Percentiles rank a stretch among this genome's conserved stretches.
phyloP scores from a whole-genome alignment of 2,888 invertebrate species.

The Rhabditoides inermis region DNA sequence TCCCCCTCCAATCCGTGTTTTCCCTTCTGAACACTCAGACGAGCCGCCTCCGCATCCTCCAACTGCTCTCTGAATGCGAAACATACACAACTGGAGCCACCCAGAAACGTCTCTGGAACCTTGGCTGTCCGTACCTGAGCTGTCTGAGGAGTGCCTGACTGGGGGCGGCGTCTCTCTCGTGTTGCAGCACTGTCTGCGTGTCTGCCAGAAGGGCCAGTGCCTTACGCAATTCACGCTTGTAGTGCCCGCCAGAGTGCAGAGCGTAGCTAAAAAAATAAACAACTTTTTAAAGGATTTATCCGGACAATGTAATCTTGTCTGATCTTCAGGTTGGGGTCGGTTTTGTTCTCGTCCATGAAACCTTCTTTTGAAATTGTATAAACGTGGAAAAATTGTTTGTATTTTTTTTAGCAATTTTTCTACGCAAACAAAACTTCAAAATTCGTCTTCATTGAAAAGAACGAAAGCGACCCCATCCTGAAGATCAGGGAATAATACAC shows the following conservation, averaged over 20 bases:
- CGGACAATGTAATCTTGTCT: no score
- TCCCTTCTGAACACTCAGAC: constrained; percentile 75
- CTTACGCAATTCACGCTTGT: constrained; percentile 30
- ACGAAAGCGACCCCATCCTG: no score
- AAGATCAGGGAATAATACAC: no score
- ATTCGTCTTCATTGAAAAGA: no score
- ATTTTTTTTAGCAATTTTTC: no score
- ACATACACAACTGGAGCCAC: not conserved
- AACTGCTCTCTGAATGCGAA: constrained; percentile 59
- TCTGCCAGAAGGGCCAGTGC: constrained; percentile 30
- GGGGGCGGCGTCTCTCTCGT: constrained; percentile 25
- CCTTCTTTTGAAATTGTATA: no score
- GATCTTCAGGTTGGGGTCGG: no score
- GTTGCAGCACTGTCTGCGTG: constrained; percentile 28
- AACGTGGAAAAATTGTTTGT: no score
- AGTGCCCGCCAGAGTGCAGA: constrained; percentile 15
- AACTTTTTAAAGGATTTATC: no score
- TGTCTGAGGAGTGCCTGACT: constrained; percentile 26
- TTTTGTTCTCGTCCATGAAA: no score
- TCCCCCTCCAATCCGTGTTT: constrained; percentile 79
- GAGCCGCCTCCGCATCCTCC: constrained; percentile 80
- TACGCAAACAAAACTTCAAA: no score
- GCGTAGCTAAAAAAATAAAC: constrained; percentile 17
- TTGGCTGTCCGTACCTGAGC: constrained; percentile 10
- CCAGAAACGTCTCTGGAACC: not conserved